Conservation (phyloP, 2,888 invertebrate genomes). For the Scaptodrosophila latifasciaeformis region DNA sequence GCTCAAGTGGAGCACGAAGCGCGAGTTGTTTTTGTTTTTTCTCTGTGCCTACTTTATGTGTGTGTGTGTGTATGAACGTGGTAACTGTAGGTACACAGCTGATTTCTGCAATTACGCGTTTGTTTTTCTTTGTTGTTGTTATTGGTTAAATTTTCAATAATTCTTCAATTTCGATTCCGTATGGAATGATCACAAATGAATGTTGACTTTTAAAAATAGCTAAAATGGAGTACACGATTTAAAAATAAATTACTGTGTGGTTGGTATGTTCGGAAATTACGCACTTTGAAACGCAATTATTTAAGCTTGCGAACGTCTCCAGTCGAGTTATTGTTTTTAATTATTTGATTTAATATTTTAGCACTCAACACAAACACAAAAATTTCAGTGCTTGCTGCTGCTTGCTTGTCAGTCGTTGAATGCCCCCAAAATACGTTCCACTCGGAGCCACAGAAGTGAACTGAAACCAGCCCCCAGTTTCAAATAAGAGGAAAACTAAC, state of each 20-base stretch:
- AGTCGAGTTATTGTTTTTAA: constrained; percentile 25
- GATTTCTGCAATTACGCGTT: constrained; percentile 72
- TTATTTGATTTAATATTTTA: constrained; percentile 39
- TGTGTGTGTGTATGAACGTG: constrained; percentile 24
- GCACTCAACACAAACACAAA: constrained; percentile 33
- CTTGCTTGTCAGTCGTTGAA: constrained; percentile 4
- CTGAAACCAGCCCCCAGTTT: constrained; percentile 29
- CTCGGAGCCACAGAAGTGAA: constrained; percentile 59
- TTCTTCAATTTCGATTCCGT: constrained; percentile 15
- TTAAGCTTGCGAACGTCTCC: constrained; percentile 15
- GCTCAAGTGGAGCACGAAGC: constrained; percentile 45
- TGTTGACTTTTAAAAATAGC: too few relatives aligned
- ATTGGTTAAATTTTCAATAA: constrained; percentile 28
- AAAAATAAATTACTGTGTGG: constrained; percentile 24
- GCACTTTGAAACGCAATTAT: constrained; percentile 44
- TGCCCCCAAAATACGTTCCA: constrained; percentile 51
- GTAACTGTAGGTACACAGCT: constrained; percentile 72
- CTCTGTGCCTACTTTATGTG: constrained; percentile 30
- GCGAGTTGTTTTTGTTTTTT: constrained; percentile 40
- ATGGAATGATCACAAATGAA: neutral
- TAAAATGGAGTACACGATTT: too few relatives aligned
- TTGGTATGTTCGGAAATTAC: constrained; percentile 35
- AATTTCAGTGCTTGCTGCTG: constrained; percentile 28
- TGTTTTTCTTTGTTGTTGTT: constrained; percentile 57
- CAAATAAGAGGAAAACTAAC: constrained; percentile 32